Base-by-base conservation (phyloP, 2,888 invertebrate species). In the Automeris io region DNA sequence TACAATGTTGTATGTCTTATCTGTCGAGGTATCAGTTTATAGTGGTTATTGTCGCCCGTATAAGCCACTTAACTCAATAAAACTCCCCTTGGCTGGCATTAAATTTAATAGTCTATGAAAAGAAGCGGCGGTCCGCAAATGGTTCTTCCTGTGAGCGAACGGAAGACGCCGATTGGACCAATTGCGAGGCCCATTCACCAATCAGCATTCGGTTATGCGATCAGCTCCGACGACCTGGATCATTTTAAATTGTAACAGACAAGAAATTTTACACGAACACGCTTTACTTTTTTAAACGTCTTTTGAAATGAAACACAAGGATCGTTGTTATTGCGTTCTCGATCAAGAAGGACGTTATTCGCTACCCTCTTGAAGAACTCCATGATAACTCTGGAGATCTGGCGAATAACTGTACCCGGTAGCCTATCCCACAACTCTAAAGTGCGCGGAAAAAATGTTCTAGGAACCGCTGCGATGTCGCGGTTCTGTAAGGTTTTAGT, bases 81-180 rank as follows among this genome's bases (percentile, higher is more conserved):
- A 76, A 72, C 54, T 75, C 83, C 85, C 85, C 83, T 81, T 73
- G 72, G 60, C 53, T 61, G 61, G 61, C 74, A 80, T 79, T 81
- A 79, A 79, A 78, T 82, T 81, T 82, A 85, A 81, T 82, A 74
- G 81, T 70, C 74, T 80, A 74, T 85, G 81, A 80, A 83, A 81
- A 76, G 80, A 59, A 79, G 72, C 66, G 65, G 61, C 71, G 71
- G 60, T 57, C 60, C 65, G 59, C 73, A 79, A 79, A 78, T 70
- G 72, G 64, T 64, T 57, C 72, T 80, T 83, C 83, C 85, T 82
- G 82, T 68, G 59, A 53, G 54, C 53, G 62, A 78, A 70, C 83
- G 85, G 85, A 86, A 83, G 81, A 80, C 74, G 80, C 46, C 79
- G 78, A 86, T 86, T 85, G 86, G 82, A 61, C 70, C 81, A 86